phyloP scores from a whole-genome alignment of 1,140 invertebrate genomes.

The Drosophila gunungcola region DNA sequence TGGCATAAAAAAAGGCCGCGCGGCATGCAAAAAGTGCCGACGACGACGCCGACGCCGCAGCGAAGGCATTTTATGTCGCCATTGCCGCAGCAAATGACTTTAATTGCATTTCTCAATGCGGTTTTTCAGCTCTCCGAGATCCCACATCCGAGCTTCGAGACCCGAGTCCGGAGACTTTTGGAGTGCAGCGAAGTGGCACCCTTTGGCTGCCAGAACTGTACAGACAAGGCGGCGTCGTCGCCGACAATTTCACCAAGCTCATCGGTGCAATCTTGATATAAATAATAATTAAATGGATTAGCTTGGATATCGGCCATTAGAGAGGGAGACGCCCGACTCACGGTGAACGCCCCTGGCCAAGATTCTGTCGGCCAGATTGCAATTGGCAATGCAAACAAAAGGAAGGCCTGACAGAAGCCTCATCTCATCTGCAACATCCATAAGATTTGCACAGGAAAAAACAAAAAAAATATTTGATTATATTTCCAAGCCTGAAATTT shows the following conservation, averaged over 20 bases:
- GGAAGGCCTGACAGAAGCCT: slow-evolving; percentile 65
- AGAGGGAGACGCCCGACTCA: slow-evolving; percentile 30
- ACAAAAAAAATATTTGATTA: not conserved
- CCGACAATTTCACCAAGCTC: slow-evolving; percentile 51
- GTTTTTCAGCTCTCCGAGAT: slow-evolving; percentile 55
- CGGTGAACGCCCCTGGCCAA: slow-evolving; percentile 51
- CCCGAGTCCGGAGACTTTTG: slow-evolving; percentile 4
- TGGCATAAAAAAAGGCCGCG: slow-evolving; percentile 77
- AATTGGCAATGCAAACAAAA: slow-evolving; percentile 67
- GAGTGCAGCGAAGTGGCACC: slow-evolving; percentile 4
- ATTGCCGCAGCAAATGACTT: slow-evolving; percentile 82
- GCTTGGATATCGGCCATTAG: slow-evolving; percentile 59
- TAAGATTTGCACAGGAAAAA: slow-evolving; percentile 4
- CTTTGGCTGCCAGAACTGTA: slow-evolving; percentile 25
- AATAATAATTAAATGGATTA: slow-evolving; percentile 84
- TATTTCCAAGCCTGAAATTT: not conserved
- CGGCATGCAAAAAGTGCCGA: slow-evolving; percentile 81
- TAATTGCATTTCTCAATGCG: slow-evolving; percentile 81
- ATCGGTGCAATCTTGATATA: slow-evolving; percentile 72
- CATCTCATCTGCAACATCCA: slow-evolving; percentile 7
- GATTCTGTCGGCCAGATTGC: slow-evolving; percentile 58
- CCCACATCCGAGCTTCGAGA: slow-evolving; percentile 8
- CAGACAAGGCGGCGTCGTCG: slow-evolving; percentile 70
- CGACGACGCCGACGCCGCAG: slow-evolving; percentile 70
- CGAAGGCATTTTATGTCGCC: slow-evolving; percentile 81